Evolutionary conservation across 2,113 vertebrate species (phyloP), one percentile per base, ranked within the genome.

Genomic region (Sinocyclocheilus rhinocerous): DNA sequence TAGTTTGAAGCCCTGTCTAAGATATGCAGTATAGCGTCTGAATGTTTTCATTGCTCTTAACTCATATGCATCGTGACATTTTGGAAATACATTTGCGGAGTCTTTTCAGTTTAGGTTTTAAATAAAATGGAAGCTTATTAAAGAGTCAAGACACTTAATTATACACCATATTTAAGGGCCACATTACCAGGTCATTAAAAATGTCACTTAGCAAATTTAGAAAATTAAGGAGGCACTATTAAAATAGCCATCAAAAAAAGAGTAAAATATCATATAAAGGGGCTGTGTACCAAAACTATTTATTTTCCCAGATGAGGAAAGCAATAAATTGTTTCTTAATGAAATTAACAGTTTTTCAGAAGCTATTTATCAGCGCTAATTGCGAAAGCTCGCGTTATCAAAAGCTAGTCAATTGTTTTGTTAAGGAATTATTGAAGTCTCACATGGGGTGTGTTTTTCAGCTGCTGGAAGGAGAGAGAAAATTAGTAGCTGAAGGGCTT

Each of bases 291-390:
- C 36, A 70, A 20, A 84, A 65, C 22, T 5, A 33, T 6, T 26
- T 6, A 13, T 26, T 10, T n/a, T 55, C 11, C 75, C 2, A 39
- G 6, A 6, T 39, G 39, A 39, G 42, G 8, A 88, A 73, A 67
- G 42, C 22, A 70, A 33, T 70, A 39, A 59, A 55, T 63, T 4
- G 39, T 72, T 57, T 9, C 26, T 42, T 83, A 42, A 80, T 84
- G 52, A 81, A 88, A 70, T 81, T 15, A 26, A 26, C 1, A 2
- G 13, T 36, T 72, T 73, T 86, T 78, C 15, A 8, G 7, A 63
- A 85, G 36, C 39, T 12, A 86, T 76, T 79, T 80, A 82, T 87
- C 63, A 77, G 33, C 1, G 26, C 45, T 84, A 89, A 88, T 79
- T 77, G 61, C 20, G 59, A 48, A 33, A 52, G 7, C 78, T 57